A percentile compares a stretch with the other conserved stretches of the same genome.
Conservation (phyloP, 2,888 invertebrate genomes). For the Xylota segnis region DNA sequence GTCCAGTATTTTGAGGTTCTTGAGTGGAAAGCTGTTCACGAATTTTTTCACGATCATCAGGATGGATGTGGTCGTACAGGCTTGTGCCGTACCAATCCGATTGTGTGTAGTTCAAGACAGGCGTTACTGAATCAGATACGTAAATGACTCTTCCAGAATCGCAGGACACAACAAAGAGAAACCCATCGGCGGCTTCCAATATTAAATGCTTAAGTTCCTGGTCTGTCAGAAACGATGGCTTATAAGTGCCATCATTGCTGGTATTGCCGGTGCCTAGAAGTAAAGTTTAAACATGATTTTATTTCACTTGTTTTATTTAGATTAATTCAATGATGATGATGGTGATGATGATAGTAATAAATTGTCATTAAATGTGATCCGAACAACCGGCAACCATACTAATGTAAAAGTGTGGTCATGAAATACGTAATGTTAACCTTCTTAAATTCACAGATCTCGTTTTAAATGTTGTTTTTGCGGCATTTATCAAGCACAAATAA, state of each 20-base stretch:
- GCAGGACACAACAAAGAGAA: slow-evolving; percentile 93
- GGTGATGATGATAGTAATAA: no score
- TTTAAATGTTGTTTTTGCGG: no score
- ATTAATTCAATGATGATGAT: no score
- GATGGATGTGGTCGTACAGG: slow-evolving; percentile 98
- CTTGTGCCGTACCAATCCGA: slow-evolving; percentile 99
- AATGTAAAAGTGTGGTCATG: no score
- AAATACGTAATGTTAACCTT: no score
- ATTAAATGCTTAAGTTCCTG: slow-evolving; percentile 99
- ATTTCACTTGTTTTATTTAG: no score
- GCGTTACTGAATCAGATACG: slow-evolving; percentile 99
- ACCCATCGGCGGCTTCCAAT: slow-evolving; percentile 99
- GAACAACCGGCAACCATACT: no score
- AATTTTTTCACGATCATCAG: slow-evolving; percentile 98
- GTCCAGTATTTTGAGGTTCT: slow-evolving; percentile 97
- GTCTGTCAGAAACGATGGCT: slow-evolving; percentile 99
- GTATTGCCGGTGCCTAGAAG: slow-evolving; percentile 92
- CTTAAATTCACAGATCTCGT: no score
- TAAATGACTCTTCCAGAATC: slow-evolving; percentile 99
- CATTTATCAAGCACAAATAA: no score
- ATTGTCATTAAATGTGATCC: no score
- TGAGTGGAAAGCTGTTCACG: slow-evolving; percentile 98
- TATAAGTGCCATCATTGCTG: slow-evolving; percentile 98
- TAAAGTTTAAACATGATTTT: not conserved
- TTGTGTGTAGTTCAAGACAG: slow-evolving; percentile 98